Conservation (phyloP, 2,797 vertebrate genomes). For the Argentina silus region DNA sequence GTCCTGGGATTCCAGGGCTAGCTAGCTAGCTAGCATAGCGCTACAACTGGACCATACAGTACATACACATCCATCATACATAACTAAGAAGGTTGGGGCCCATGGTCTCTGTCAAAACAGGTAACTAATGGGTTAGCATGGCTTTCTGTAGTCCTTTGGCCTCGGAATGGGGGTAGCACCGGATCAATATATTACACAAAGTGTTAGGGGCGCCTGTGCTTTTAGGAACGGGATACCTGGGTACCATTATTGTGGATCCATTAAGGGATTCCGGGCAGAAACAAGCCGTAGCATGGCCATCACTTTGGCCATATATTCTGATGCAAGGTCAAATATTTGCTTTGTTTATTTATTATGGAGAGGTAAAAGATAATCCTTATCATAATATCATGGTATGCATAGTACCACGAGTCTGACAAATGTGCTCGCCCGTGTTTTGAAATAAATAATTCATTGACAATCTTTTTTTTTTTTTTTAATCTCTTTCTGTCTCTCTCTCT, state of each 20-base stretch:
- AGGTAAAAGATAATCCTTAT: too few species aligned
- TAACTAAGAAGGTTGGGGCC: not conserved
- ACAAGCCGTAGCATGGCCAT: conserved; percentile 1
- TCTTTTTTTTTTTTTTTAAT: not conserved
- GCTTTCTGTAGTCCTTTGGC: conserved; percentile 26
- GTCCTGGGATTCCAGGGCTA: conserved; percentile 54
- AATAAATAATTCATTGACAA: not conserved
- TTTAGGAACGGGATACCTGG: conserved; percentile 72
- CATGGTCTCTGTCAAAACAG: conserved; percentile 29
- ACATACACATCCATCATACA: conserved; percentile 14
- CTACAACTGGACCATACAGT: conserved; percentile 22
- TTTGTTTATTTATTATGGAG: too few species aligned
- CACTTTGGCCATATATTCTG: not conserved
- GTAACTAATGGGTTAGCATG: conserved; percentile 66
- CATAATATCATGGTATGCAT: too few species aligned
- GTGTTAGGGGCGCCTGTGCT: conserved; percentile 51
- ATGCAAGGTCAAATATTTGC: too few species aligned
- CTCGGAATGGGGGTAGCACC: conserved; percentile 45
- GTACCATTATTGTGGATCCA: conserved; percentile 57
- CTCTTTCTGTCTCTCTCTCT: not conserved
- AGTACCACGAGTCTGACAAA: not conserved
- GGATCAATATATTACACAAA: conserved; percentile 68
- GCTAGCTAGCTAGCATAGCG: conserved; percentile 28
- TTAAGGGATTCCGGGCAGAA: conserved; percentile 66
- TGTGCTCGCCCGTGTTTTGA: not conserved